These are phyloP conservation scores for Kryptolebias ocellatus DNA, from an alignment of 2,797 vertebrate genomes.

Conservation along the genomic window DNA sequence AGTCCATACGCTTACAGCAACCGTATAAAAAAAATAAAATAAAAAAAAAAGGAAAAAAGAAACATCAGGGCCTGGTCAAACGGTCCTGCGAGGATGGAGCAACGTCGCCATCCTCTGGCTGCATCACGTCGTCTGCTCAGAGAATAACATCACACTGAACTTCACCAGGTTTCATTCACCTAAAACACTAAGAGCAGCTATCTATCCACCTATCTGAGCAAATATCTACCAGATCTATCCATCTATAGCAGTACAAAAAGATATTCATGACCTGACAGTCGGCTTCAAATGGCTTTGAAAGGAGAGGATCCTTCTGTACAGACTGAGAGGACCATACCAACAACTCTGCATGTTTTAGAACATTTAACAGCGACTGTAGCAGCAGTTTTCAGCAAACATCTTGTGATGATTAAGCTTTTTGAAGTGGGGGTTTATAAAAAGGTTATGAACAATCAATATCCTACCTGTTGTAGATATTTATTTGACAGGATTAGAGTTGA, in stretches of 20 bases:
- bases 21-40: conserved; percentile 53
- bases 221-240: conserved; percentile 17
- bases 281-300: conserved; percentile 66
- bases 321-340: conserved; percentile 53
- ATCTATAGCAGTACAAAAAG: conserved; percentile 59
- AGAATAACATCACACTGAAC: conserved; percentile 33
- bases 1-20: conserved; percentile 52
- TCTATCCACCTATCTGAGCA: conserved; percentile 38
- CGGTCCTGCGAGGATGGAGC: conserved; percentile 47
- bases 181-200: conserved; percentile 64
- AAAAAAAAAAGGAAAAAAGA: conserved; percentile 13
- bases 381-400: no score
- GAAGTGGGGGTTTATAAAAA: no score
- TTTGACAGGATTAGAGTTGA: no score
- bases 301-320: conserved; percentile 56
- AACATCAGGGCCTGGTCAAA: conserved; percentile 24
- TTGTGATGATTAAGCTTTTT: no score
- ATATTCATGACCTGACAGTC: conserved; percentile 36
- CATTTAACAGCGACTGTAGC: not conserved
- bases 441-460: no score
- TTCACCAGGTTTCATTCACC: conserved; percentile 47
- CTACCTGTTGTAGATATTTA: no score
- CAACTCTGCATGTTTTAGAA: conserved; percentile 40
- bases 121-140: conserved; percentile 43
- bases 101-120: conserved; percentile 63